Evolutionary conservation across 1,140 invertebrate species (phyloP).

Genomic region (Cyrtorhinus lividipennis): DNA sequence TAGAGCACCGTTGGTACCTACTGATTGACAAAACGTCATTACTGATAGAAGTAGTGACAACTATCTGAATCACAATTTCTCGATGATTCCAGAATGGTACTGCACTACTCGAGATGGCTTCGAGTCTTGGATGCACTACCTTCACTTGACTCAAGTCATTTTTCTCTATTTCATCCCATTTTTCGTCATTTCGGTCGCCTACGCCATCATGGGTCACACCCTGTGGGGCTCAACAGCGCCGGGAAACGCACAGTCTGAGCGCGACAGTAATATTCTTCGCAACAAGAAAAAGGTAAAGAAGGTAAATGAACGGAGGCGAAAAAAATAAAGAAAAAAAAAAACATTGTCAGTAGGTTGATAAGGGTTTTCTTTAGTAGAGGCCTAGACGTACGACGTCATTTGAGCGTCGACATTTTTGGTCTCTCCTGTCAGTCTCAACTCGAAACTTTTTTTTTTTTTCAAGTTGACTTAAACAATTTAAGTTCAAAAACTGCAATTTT

Average conservation of each 20-base stretch:
- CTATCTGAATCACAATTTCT: no score
- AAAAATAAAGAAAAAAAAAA: no score
- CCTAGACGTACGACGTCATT: no score
- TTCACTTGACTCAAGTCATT: conserved; percentile 29
- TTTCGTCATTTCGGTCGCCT: conserved; percentile 36
- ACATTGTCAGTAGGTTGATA: neutral
- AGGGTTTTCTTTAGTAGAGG: no score
- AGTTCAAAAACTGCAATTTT: no score
- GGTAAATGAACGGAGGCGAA: neutral
- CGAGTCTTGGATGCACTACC: neutral
- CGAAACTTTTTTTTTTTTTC: neutral
- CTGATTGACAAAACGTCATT: no score
- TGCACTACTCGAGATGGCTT: neutral
- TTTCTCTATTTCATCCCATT: conserved; percentile 39
- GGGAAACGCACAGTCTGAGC: conserved; percentile 32
- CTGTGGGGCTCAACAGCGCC: conserved; percentile 37
- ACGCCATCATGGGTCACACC: conserved; percentile 33
- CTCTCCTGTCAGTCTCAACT: neutral
- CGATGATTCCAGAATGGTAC: neutral
- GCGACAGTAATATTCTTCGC: conserved; percentile 34
- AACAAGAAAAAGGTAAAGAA: conserved; percentile 38
- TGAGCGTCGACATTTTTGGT: no score
- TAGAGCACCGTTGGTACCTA: no score
- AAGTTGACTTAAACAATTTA: neutral
- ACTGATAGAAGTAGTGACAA: no score